These are phyloP conservation scores for Telmatochromis brichardi DNA, from an alignment of 2,113 vertebrate genomes.

Conservation along the genomic window DNA sequence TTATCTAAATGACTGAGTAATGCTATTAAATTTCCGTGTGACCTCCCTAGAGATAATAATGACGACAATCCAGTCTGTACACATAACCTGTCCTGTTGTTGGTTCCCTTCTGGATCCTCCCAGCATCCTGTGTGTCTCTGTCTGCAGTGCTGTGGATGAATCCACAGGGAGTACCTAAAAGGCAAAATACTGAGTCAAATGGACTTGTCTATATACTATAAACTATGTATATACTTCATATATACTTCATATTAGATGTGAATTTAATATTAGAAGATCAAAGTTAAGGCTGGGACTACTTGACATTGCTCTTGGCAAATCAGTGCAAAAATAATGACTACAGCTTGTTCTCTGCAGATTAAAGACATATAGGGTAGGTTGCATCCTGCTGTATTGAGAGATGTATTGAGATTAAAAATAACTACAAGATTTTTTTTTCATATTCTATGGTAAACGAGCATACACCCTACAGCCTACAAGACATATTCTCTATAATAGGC, in stretches of 20 bases:
- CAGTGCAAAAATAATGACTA: not conserved
- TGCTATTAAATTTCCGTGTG: not conserved
- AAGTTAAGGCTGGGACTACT: not conserved
- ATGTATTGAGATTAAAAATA: not conserved
- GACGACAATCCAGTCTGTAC: not conserved
- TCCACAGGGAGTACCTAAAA: conserved; percentile 7
- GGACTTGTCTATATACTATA: not conserved
- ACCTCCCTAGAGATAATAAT: not conserved
- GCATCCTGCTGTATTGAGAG: not conserved
- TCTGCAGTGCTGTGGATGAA: not conserved
- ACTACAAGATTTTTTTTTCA: not conserved
- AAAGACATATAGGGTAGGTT: not conserved
- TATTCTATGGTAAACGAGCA: not conserved
- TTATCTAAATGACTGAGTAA: not conserved
- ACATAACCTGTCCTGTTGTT: conserved; percentile 56
- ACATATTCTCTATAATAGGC: not conserved
- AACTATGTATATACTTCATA: not conserved
- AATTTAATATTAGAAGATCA: not conserved
- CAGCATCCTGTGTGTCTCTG: not conserved
- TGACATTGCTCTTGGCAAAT: not conserved
- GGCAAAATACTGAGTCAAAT: not conserved
- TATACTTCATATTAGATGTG: not conserved
- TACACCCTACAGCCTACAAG: not conserved
- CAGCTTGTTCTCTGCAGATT: not conserved
- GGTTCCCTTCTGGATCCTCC: not conserved